These are phyloP conservation scores for Drosophila borealis DNA, from an alignment of 2,888 invertebrate species.

Conservation along the genomic window DNA sequence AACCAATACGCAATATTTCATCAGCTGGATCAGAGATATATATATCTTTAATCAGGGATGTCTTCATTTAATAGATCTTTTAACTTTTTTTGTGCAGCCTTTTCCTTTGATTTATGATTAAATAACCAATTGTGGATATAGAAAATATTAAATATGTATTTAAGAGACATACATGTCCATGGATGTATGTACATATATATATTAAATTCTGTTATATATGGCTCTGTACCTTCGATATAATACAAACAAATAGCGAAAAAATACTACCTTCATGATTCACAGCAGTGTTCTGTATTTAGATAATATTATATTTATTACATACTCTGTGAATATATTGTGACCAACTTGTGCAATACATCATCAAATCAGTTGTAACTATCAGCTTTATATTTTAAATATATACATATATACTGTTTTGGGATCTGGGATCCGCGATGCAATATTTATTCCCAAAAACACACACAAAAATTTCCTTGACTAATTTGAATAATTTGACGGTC, in stretches of 20 bases:
- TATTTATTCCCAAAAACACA: background rate
- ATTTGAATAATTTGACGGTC: background rate
- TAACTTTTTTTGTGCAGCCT: background rate
- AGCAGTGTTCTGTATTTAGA: slow-evolving; percentile 1
- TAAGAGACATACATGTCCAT: background rate
- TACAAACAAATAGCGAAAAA: slow-evolving; percentile 2
- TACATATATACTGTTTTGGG: background rate
- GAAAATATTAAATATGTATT: slow-evolving; percentile 3
- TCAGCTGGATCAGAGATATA: slow-evolving; percentile 5
- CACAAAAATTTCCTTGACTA: background rate
- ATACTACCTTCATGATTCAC: background rate
- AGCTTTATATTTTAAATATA: slow-evolving; percentile 34
- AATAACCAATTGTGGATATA: slow-evolving; percentile 24
- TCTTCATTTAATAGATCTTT: background rate
- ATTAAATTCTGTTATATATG: slow-evolving; percentile 6
- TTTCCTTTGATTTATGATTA: background rate
- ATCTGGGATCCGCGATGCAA: too few relatives aligned
- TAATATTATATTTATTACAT: slow-evolving; percentile 19
- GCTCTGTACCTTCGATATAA: slow-evolving; percentile 22
- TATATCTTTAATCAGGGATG: background rate
- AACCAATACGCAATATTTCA: background rate
- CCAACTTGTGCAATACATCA: slow-evolving; percentile 26
- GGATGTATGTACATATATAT: background rate
- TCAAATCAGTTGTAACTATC: slow-evolving; percentile 23
- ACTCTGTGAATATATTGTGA: slow-evolving; percentile 44